Percentiles rank a stretch among this genome's conserved stretches.
These are phyloP conservation scores for Pagetopsis macropterus DNA, from an alignment of 2,797 vertebrate species.

Conservation along the genomic window DNA sequence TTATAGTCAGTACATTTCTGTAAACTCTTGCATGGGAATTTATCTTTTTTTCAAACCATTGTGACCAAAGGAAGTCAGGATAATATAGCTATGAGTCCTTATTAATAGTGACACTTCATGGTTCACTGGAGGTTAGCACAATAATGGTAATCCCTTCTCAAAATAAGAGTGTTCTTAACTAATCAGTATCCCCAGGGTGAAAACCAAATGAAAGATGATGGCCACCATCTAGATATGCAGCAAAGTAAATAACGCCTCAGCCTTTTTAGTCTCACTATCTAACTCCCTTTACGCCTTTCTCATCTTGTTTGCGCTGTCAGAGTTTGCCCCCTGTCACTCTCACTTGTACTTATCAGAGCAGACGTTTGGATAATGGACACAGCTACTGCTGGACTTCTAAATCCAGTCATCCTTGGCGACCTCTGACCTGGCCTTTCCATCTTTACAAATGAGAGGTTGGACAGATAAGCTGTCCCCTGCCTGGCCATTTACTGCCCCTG, in stretches of 20 bases:
- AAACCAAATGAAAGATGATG: slow-evolving; percentile 49
- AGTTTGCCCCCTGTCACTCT: slow-evolving; percentile 79
- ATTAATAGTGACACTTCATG: slow-evolving; percentile 43
- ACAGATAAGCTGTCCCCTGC: slow-evolving; percentile 79
- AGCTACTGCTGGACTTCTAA: slow-evolving; percentile 80
- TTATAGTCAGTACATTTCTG: background rate
- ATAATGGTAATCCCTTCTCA: slow-evolving; percentile 46
- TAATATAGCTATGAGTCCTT: slow-evolving; percentile 16
- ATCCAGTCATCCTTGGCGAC: slow-evolving; percentile 82
- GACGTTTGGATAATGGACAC: slow-evolving; percentile 82
- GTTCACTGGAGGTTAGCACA: slow-evolving; percentile 44
- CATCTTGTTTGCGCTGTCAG: slow-evolving; percentile 77
- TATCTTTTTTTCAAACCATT: slow-evolving; percentile 7
- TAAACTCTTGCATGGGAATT: background rate
- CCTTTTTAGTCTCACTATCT: slow-evolving; percentile 71
- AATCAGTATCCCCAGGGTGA: slow-evolving; percentile 47
- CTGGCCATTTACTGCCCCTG: slow-evolving; percentile 75
- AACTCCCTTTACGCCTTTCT: slow-evolving; percentile 68
- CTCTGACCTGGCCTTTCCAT: slow-evolving; percentile 82
- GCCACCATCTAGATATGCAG: slow-evolving; percentile 43
- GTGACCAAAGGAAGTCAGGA: slow-evolving; percentile 18
- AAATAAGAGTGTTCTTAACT: slow-evolving; percentile 50
- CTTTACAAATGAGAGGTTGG: slow-evolving; percentile 83
- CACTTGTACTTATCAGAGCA: slow-evolving; percentile 84
- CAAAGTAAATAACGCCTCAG: slow-evolving; percentile 60